phyloP scores from a whole-genome alignment of 1,140 invertebrate genomes.

The Aphelenchoides fujianensis region DNA sequence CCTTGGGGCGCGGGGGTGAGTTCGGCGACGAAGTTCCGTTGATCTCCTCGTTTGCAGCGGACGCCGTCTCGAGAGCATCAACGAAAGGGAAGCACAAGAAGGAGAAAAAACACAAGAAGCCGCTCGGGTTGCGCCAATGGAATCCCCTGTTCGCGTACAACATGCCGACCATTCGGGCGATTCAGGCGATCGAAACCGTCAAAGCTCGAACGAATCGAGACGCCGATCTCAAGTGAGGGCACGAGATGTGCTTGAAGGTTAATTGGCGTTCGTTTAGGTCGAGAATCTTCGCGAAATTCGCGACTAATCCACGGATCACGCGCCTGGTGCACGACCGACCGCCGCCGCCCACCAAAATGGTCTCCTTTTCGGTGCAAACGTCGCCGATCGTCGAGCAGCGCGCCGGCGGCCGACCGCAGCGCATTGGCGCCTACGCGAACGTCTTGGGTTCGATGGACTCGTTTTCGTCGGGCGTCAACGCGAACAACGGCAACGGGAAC shows the following conservation, averaged over 20 bases:
- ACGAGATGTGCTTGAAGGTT: slow-evolving; percentile 13
- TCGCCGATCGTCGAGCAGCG: slow-evolving; percentile 24
- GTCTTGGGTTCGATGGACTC: slow-evolving; percentile 40
- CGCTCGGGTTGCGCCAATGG: not conserved
- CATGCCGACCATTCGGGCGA: slow-evolving; percentile 36
- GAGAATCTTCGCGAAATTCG: slow-evolving; percentile 50
- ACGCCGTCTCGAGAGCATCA: slow-evolving; percentile 12
- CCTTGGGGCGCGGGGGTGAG: not conserved
- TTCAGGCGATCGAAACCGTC: slow-evolving; percentile 49
- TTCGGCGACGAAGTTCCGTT: not conserved
- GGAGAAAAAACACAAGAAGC: not conserved
- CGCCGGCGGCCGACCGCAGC: not conserved
- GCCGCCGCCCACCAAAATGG: slow-evolving; percentile 33
- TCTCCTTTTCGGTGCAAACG: slow-evolving; percentile 40
- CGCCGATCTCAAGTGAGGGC: slow-evolving; percentile 37
- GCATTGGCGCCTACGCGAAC: slow-evolving; percentile 9
- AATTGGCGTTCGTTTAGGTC: slow-evolving; percentile 28
- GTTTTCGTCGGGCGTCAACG: slow-evolving; percentile 35
- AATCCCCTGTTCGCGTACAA: slow-evolving; percentile 24
- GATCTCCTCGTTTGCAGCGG: no score
- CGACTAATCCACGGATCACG: slow-evolving; percentile 40
- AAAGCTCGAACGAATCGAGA: slow-evolving; percentile 40
- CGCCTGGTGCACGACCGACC: slow-evolving; percentile 38
- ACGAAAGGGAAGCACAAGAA: not conserved
- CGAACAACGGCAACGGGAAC: slow-evolving; percentile 19